Conservation (phyloP, 2,797 vertebrate genomes). For the Clarias pachynema region DNA sequence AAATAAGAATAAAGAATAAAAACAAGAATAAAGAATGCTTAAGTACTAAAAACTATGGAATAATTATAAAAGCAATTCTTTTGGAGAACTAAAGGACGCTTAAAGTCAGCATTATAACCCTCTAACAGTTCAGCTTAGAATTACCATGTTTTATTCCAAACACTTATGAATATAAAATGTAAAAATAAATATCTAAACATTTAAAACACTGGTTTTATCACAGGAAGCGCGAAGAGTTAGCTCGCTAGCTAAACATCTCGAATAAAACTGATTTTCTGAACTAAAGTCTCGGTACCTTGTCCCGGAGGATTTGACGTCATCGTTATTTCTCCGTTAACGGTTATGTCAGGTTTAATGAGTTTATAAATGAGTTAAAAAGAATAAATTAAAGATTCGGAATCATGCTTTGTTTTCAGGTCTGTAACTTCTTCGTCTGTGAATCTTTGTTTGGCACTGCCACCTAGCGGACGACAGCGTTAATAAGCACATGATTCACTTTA, state of each 20-base stretch:
- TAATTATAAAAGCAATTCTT: not conserved
- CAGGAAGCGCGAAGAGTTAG: not conserved
- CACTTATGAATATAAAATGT: too few relatives aligned
- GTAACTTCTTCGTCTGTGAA: not conserved
- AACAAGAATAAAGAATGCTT: too few relatives aligned
- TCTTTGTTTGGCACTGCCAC: not conserved
- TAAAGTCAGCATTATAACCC: not conserved
- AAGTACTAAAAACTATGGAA: not conserved
- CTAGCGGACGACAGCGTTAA: not conserved
- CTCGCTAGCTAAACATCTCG: not conserved
- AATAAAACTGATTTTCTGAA: not conserved
- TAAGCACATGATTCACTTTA: too few relatives aligned
- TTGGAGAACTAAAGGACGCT: not conserved
- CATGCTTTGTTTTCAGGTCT: slow-evolving; percentile 12
- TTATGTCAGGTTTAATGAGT: not conserved
- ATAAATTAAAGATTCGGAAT: not conserved
- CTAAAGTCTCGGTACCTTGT: slow-evolving; percentile 74
- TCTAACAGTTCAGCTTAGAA: not conserved
- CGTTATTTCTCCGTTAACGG: not conserved
- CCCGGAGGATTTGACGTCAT: slow-evolving; percentile 89
- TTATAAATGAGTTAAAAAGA: not conserved
- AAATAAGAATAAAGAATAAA: too few relatives aligned
- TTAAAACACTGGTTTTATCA: not conserved
- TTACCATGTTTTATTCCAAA: too few relatives aligned
- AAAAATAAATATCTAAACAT: not conserved